These are phyloP conservation scores for Carassius auratus DNA, from an alignment of 2,113 vertebrate species.

Conservation along the genomic window DNA sequence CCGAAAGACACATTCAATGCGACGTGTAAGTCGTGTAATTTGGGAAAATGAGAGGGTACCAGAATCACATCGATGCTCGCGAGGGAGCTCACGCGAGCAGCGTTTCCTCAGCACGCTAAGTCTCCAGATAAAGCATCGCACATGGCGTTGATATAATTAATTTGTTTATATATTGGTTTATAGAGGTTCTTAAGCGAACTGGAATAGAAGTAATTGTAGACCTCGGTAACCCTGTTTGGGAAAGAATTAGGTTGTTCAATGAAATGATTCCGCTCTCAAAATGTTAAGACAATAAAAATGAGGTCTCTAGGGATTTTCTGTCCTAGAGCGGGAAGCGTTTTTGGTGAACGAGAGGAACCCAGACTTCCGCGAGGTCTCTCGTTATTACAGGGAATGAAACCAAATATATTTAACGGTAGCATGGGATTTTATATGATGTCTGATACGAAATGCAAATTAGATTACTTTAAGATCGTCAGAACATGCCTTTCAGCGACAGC, in stretches of 20 bases:
- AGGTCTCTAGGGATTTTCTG: constrained; percentile 37
- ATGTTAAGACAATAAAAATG: constrained; percentile 55
- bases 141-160: constrained; percentile 59
- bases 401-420: neutral
- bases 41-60: constrained; percentile 72
- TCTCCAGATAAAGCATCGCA: constrained; percentile 55
- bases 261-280: constrained; percentile 51
- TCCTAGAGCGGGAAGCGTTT: constrained; percentile 30
- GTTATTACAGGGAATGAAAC: constrained; percentile 23
- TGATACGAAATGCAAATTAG: neutral
- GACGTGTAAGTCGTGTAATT: constrained; percentile 68
- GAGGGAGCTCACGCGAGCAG: constrained; percentile 24
- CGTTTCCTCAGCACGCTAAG: constrained; percentile 43
- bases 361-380: constrained; percentile 10
- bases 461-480: neutral
- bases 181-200: constrained; percentile 46
- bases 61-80: constrained; percentile 59
- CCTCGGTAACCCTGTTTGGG: constrained; percentile 45
- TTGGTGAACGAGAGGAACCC: constrained; percentile 33
- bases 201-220: constrained; percentile 60
- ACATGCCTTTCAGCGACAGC: neutral
- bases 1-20: constrained; percentile 67
- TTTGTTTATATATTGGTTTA: constrained; percentile 55
- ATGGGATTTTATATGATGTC: neutral
- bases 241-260: constrained; percentile 43